Evolutionary conservation across 2,888 invertebrate genomes (phyloP), one percentile per base, ranked within the genome.

Genomic region (Gymnosoma rotundatum): DNA sequence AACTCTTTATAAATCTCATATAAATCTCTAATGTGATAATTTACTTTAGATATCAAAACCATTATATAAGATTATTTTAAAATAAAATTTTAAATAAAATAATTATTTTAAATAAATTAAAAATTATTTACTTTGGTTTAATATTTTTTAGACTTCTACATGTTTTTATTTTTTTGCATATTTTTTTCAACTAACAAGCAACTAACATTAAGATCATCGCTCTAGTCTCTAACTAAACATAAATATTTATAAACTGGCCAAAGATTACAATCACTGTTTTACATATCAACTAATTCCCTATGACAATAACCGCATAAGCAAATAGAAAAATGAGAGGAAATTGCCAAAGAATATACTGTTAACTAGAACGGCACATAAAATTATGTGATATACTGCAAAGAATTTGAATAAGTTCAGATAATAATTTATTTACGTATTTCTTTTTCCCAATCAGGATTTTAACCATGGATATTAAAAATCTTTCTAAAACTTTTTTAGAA

Each of bases 231-330:
- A 63, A 73, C 58, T 8, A 20, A 78, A 78, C 76, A 84, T 78
- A 81, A 84, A 84, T 84, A 84, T 84, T 84, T 84, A 81, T 81
- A 80, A 84, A 84, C 76, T 81, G 76, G 83, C 67, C 83, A 84
- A 80, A 78, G 80, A 84, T 80, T 81, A 69, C 83, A 80, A 84
- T 84, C 83, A 48, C 78, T 74, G 69, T 81, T 84, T 84, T 48
- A 84, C 83, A 84, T 84, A 84, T 78, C 80, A 84, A 84, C 83
- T 84, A 84, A 84, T 80, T 81, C 76, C 73, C 66, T 70, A 56
- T 64, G 70, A 78, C 70, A 70, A 72, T 5, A 72, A 70, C 2
- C 70, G 10, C 52, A 61, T 14, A 20, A 45, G 38, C 18, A 36
- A 32, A 20, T 18, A 16, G 1, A 36, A n/a, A 50, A 38, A 52